Conservation (phyloP, 2,113 vertebrate species). For the Gymnorhina tibicen region DNA sequence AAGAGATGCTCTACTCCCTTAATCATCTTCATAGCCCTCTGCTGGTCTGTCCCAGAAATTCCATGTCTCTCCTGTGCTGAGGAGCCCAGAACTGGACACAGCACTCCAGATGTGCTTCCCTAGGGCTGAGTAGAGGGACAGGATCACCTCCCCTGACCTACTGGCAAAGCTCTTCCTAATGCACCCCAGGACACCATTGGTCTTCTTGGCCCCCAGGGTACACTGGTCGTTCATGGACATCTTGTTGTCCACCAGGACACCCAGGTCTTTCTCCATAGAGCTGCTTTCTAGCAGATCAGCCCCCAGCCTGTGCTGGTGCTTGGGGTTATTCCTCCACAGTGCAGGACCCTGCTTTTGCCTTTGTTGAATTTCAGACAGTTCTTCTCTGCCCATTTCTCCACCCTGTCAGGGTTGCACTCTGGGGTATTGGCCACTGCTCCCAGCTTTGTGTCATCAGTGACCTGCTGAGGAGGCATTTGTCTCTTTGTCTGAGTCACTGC, state of each 20-base stretch:
- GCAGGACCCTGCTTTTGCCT: not conserved
- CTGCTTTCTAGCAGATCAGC: not conserved
- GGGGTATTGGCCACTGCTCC: not conserved
- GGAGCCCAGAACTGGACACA: not conserved
- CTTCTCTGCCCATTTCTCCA: not conserved
- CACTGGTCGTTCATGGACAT: not conserved
- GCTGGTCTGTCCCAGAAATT: not conserved
- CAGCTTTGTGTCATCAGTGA: not conserved
- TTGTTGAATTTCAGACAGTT: not conserved
- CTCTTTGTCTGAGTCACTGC: not conserved
- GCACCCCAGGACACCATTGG: not conserved
- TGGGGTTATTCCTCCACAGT: not conserved
- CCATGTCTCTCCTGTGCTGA: not conserved
- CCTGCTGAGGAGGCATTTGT: not conserved
- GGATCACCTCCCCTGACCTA: fast-evolving
- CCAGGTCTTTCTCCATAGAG: not conserved
- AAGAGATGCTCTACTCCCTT: not conserved
- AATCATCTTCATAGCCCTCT: not conserved
- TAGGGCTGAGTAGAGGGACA: fast-evolving
- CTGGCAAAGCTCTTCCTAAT: not conserved
- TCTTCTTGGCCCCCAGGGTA: not conserved
- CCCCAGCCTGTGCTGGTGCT: not conserved
- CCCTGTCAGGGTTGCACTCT: not conserved
- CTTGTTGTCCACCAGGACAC: not conserved
- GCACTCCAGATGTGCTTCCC: not conserved